Evolutionary conservation across 2,888 invertebrate species (phyloP), one percentile per base, ranked within the genome.

Genomic region (Ectemnius continuus): DNA sequence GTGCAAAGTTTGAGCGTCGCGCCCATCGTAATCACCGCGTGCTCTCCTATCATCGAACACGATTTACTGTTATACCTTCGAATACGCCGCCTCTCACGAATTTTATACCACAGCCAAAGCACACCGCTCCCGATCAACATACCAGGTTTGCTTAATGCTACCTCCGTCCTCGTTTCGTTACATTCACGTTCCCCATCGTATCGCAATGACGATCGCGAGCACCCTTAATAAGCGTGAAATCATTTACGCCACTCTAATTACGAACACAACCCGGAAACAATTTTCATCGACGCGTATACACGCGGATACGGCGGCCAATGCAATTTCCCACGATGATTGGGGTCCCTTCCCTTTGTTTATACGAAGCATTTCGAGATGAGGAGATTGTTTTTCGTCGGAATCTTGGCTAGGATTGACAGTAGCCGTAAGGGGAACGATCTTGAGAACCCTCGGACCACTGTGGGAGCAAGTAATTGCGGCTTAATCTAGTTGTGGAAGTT

Each of bases 21-120:
- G 56, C 74, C 74, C 20, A 65, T 69, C 71, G 63, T 80, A 80
- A 80, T 80, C 69, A 61, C 58, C n/a, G 52, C 18, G 36, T 1
- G 36, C 11, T 36, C 6, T 36, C 36, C 36, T 79, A 81, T 76
- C 68, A 76, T 81, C 67, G 73, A 81, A 81, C 72, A 73, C 74
- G 70, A 77, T 72, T 79, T 65, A 71, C 73, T 68, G 62, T 75
- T 78, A 80, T 73, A 72, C 70, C 73, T 72, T 67, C 70, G 36
- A 61, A 52, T n/a, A n/a, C 65, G 18, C 23, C 26, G 52, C 13
- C 61, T 59, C 45, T 65, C n/a, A 61, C 59, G 60, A 80, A 80
- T 81, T 80, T 80, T 80, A 71, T 72, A 80, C 68, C 78, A 67
- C 60, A 76, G 78, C 78, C 76, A 80, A 80, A 80, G 78, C 81